Evolutionary conservation across 2,888 invertebrate species (phyloP).

Genomic region (Phania funesta): DNA sequence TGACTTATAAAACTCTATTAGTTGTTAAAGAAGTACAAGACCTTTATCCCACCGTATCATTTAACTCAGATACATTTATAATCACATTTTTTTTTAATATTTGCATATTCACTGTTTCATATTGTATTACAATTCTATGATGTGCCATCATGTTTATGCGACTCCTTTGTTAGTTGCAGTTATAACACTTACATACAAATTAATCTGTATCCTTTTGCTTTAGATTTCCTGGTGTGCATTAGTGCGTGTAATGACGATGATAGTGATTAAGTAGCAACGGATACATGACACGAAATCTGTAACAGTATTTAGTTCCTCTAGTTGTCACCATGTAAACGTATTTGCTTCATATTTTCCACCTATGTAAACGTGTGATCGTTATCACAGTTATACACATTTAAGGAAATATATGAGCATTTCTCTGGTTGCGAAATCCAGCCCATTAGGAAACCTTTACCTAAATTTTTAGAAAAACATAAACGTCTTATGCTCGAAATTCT

Average conservation of each 20-base stretch:
- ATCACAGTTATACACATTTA: too few relatives aligned
- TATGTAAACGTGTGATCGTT: constrained; percentile 24
- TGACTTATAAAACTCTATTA: too few relatives aligned
- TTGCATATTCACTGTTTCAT: constrained; percentile 13
- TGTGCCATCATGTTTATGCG: constrained; percentile 48
- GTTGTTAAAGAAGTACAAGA: too few relatives aligned
- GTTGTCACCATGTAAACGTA: constrained; percentile 13
- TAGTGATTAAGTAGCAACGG: constrained; percentile 60
- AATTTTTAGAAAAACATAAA: too few relatives aligned
- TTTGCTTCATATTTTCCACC: not conserved
- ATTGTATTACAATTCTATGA: constrained; percentile 49
- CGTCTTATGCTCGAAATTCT: too few relatives aligned
- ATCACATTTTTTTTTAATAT: too few relatives aligned
- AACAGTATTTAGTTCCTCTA: constrained; percentile 46
- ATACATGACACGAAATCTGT: constrained; percentile 44
- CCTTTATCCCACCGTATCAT: too few relatives aligned
- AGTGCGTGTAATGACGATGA: constrained; percentile 16
- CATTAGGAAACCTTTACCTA: too few relatives aligned
- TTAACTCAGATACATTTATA: too few relatives aligned
- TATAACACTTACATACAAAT: not conserved
- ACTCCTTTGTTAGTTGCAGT: constrained; percentile 27
- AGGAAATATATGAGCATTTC: too few relatives aligned
- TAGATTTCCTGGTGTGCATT: not conserved
- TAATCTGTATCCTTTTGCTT: not conserved
- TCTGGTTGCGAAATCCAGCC: too few relatives aligned